A percentile compares a stretch with the other conserved stretches of the same genome.
Evolutionary conservation across 2,888 invertebrate species (phyloP).

Genomic region (Apamea sordens): DNA sequence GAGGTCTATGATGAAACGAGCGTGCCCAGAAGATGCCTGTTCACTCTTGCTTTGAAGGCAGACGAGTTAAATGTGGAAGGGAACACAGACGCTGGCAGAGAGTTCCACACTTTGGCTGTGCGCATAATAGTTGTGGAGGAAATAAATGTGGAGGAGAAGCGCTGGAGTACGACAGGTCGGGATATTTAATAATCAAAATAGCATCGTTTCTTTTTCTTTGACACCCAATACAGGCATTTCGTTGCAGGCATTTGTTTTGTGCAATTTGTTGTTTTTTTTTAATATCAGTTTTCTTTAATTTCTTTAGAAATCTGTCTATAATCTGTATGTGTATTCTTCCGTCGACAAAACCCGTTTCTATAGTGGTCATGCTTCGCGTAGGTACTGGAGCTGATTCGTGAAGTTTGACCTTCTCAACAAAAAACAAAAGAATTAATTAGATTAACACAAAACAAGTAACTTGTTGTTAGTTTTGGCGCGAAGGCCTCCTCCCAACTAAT

Average conservation of each 20-base stretch:
- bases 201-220: not conserved
- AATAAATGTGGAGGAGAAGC: not conserved
- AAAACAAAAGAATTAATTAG: slow-evolving; percentile 16
- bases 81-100: not conserved
- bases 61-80: not conserved
- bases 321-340: no score
- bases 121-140: not conserved
- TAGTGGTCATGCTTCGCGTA: no score
- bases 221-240: not conserved
- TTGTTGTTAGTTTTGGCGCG: slow-evolving; percentile 41
- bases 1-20: not conserved
- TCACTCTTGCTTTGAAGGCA: not conserved
- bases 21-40: not conserved
- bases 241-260: not conserved
- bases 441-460: slow-evolving; percentile 24
- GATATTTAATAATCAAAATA: not conserved
- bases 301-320: no score
- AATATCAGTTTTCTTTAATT: no score
- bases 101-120: not conserved
- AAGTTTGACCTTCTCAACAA: not conserved
- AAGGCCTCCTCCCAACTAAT: slow-evolving; percentile 43
- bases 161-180: not conserved
- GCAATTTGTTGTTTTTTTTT: not conserved
- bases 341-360: no score
- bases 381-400: not conserved